Percentiles rank a stretch among this genome's conserved stretches.
These are phyloP conservation scores for Brachylomia viminalis DNA, from an alignment of 2,888 invertebrate genomes.

Conservation along the genomic window DNA sequence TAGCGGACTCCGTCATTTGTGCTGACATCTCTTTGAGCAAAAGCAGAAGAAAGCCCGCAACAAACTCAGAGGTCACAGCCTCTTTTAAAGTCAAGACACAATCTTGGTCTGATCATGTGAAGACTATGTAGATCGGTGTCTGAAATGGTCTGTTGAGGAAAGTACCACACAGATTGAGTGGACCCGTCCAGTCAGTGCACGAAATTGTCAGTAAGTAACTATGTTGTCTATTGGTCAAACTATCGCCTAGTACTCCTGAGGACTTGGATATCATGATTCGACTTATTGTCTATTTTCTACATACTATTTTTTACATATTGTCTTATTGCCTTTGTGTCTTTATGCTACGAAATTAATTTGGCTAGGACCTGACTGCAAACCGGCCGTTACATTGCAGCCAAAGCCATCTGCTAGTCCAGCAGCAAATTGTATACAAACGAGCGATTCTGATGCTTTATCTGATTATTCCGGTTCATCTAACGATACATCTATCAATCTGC, in stretches of 20 bases:
- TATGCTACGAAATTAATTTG: not conserved
- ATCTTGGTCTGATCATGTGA: too few species aligned
- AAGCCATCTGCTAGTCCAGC: not conserved
- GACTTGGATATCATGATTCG: not conserved
- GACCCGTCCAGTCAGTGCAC: too few species aligned
- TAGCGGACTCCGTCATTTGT: too few species aligned
- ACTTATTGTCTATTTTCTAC: not conserved
- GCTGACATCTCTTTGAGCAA: too few species aligned
- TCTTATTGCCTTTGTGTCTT: not conserved
- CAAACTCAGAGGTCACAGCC: too few species aligned
- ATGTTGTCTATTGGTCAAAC: not conserved
- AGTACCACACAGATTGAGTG: too few species aligned
- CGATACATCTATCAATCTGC: constrained; percentile 14
- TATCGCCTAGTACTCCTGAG: not conserved
- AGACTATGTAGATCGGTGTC: too few species aligned
- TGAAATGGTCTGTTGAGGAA: too few species aligned
- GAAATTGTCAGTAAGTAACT: too few species aligned
- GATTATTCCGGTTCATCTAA: constrained; percentile 26
- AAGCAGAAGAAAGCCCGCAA: too few species aligned
- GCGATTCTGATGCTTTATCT: constrained; percentile 15
- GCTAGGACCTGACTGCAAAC: not conserved
- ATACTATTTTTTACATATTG: too few species aligned
- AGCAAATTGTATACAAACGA: constrained; percentile 4
- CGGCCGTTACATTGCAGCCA: not conserved
- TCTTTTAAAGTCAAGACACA: too few species aligned